These are phyloP conservation scores for Gadopsis marmoratus DNA, from an alignment of 2,797 vertebrate species.

Conservation along the genomic window DNA sequence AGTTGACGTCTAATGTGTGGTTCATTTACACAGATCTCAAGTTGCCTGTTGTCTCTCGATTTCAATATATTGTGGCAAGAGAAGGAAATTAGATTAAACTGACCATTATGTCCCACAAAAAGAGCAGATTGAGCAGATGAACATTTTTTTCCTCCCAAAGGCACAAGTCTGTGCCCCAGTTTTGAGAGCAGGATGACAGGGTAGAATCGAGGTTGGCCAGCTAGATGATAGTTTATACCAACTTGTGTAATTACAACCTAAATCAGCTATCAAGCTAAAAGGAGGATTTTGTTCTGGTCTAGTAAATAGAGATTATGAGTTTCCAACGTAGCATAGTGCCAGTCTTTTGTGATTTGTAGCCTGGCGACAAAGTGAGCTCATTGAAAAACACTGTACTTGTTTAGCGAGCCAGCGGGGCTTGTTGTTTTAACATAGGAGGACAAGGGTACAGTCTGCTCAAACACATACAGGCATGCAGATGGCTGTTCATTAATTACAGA, in stretches of 20 bases:
- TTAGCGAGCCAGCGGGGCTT: conserved; percentile 77
- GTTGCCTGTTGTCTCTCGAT: conserved; percentile 40
- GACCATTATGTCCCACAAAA: conserved; percentile 50
- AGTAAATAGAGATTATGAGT: conserved; percentile 50
- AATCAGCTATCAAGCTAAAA: conserved; percentile 57
- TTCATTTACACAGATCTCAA: conserved; percentile 45
- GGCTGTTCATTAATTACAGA: conserved; percentile 85
- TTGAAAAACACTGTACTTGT: conserved; percentile 66
- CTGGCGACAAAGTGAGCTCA: conserved; percentile 57
- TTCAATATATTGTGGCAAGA: conserved; percentile 49
- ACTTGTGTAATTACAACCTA: conserved; percentile 41
- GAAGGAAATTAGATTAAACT: conserved; percentile 53
- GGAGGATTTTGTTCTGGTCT: conserved; percentile 49
- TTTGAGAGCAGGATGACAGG: conserved; percentile 52
- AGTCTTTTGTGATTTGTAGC: conserved; percentile 56
- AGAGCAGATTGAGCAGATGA: conserved; percentile 42
- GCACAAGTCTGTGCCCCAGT: conserved; percentile 64
- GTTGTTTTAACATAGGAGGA: conserved; percentile 81
- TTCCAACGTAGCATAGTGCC: conserved; percentile 34
- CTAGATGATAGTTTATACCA: conserved; percentile 37
- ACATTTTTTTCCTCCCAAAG: conserved; percentile 45
- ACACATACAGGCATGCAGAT: conserved; percentile 82
- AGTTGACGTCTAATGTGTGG: conserved; percentile 33
- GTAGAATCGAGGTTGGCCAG: conserved; percentile 49
- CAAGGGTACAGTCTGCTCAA: conserved; percentile 81